Evolutionary conservation across 1,140 invertebrate species (phyloP).

Genomic region (Drosophila jambulina): DNA sequence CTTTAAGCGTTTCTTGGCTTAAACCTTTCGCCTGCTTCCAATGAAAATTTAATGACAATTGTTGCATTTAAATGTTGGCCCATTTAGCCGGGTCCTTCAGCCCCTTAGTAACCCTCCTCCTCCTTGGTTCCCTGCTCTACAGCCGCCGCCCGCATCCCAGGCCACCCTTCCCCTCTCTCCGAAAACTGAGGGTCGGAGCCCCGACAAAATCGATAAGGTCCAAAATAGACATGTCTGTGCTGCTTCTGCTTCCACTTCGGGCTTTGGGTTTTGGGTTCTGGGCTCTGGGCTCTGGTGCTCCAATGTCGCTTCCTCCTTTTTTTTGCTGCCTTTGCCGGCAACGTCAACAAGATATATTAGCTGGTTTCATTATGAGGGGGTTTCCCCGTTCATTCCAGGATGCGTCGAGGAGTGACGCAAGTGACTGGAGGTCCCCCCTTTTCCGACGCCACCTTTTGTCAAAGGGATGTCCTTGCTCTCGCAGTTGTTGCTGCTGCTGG

Average conservation of each 20-base stretch:
- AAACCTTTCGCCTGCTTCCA: conserved; percentile 19
- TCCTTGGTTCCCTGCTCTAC: not conserved
- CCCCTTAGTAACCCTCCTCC: not conserved
- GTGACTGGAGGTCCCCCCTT: not conserved
- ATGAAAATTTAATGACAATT: conserved; percentile 77
- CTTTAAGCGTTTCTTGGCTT: conserved; percentile 41
- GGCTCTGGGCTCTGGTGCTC: conserved; percentile 12
- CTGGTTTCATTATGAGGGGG: conserved; percentile 69
- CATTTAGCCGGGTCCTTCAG: conserved; percentile 48
- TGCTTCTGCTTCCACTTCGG: conserved; percentile 29
- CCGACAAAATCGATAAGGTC: conserved; percentile 72
- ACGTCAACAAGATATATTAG: conserved; percentile 76
- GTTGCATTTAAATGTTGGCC: conserved; percentile 78
- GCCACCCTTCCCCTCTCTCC: not conserved
- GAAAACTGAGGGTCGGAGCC: conserved; percentile 12
- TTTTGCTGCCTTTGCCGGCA: conserved; percentile 36
- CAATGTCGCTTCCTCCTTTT: conserved; percentile 41
- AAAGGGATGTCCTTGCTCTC: conserved; percentile 38
- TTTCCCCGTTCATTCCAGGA: conserved; percentile 28
- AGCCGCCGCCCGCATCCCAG: conserved; percentile 15
- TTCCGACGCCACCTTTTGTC: conserved; percentile 2
- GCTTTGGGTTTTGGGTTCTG: conserved; percentile 9
- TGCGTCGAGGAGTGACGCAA: conserved; percentile 54
- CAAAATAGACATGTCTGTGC: conserved; percentile 76
- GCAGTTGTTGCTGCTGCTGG: conserved; percentile 16